Evolutionary conservation across 2,888 invertebrate species (phyloP), one percentile per base, ranked within the genome.

Genomic region (Volucella inanis): DNA sequence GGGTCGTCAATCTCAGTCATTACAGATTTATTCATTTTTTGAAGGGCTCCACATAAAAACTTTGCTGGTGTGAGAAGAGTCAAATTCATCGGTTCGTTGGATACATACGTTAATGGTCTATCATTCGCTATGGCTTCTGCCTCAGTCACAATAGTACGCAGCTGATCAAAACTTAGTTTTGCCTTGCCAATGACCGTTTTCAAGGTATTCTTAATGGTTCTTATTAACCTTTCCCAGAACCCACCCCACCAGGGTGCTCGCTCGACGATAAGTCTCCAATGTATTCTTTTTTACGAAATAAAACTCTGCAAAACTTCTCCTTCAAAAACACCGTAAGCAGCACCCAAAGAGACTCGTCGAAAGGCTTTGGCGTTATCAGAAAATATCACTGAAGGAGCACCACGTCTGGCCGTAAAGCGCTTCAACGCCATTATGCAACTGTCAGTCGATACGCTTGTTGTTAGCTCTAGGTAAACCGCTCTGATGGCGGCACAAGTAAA

Each of bases 131-230:
- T 41, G 8, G 49, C 67, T 38, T 68, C 76, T 8, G 68, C 39
- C 39, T 62, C 54, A 2, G 54, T n/a, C 1, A 76, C 10, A 12
- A 65, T 11, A 3, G 41, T 57, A 18, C 68, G 22, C 3, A 76
- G 45, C 38, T 77, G 62, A n/a, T 77, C 70, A 31, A 61, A 70
- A 38, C 43, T 62, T 11, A 76, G 45, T 8, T 59, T 76, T 11
- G 59, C 39, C 15, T 67, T 59, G 9, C 70, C 78, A 39, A 80
- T 77, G 10, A 71, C 64, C 8, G 81, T 77, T 50, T 87, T 87
- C 1, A 86, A 41, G 4, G 49, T 68, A 50, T 62, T 59, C 39
- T 87, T 87, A 0, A 87, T 67, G n/a, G 72, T 81, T 14, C 83
- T 57, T 0, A 86, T 83, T 8, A 87, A 64, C 9, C 76, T 18